phyloP scores from a whole-genome alignment of 37 sponge, comb jelly and placozoan genomes.

The Theonella swinhoei region DNA sequence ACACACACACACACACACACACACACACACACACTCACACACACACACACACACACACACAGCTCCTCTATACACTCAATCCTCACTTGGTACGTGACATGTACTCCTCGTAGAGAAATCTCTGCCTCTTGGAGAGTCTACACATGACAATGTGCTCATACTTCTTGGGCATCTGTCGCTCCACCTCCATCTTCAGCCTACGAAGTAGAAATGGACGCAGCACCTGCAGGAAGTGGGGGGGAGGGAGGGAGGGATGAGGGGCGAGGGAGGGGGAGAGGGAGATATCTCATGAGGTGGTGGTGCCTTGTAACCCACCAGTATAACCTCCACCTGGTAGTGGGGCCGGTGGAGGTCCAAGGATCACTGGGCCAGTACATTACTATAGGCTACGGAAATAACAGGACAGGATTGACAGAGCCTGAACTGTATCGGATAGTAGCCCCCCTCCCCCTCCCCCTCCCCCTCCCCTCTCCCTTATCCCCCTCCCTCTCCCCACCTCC shows the following conservation, averaged over 20 bases:
- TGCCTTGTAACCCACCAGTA: not conserved
- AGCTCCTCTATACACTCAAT: not conserved
- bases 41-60: too few species aligned
- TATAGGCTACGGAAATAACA: not conserved
- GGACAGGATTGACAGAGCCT: not conserved
- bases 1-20: too few species aligned
- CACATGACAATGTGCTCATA: conserved; percentile 93
- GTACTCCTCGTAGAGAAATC: conserved; percentile 97
- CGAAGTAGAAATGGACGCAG: conserved; percentile 96
- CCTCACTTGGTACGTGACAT: conserved; percentile 88
- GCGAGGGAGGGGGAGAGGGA: not conserved
- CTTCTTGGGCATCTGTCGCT: conserved; percentile 98
- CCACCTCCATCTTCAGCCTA: conserved; percentile 94
- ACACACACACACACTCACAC: too few species aligned
- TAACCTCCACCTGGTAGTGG: not conserved
- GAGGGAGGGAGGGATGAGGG: not conserved
- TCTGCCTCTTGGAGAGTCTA: conserved; percentile 93
- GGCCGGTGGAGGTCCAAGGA: not conserved
- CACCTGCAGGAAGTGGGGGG: conserved; percentile 51
- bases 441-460: not conserved
- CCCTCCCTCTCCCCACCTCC: too few species aligned
- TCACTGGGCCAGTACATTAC: not conserved
- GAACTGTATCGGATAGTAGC: not conserved
- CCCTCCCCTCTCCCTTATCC: too few species aligned
- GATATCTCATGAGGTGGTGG: not conserved